phyloP scores from a whole-genome alignment of 30 jellyfish, hydroid and myxozoan genomes.

The Pseudorhiza aurosa region DNA sequence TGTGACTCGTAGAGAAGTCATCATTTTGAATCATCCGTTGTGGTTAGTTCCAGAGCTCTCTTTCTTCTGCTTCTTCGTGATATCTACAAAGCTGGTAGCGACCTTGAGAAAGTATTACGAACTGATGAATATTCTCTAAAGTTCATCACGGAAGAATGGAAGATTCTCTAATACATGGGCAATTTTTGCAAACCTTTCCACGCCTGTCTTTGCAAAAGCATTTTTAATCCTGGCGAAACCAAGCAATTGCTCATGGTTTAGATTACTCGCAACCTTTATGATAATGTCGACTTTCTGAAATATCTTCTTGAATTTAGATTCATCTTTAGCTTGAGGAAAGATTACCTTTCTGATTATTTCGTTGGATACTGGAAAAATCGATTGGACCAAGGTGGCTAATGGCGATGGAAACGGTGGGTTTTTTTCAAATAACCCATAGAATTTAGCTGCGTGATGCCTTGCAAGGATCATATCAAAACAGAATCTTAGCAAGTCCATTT shows the following conservation, averaged over 20 bases:
- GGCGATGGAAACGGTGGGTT: constrained; percentile 43
- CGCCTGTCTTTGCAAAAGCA: neutral
- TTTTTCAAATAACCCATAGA: neutral
- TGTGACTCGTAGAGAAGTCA: too few relatives aligned
- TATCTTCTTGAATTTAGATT: neutral
- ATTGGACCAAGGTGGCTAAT: constrained; percentile 9
- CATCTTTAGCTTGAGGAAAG: neutral
- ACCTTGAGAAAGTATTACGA: too few relatives aligned
- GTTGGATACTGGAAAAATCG: constrained; percentile 11
- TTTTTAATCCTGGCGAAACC: constrained; percentile 16
- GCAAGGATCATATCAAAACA: constrained; percentile 33
- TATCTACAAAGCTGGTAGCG: too few relatives aligned
- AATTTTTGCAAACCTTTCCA: neutral
- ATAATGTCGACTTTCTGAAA: neutral
- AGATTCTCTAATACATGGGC: neutral
- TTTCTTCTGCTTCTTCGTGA: too few relatives aligned
- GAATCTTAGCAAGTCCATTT: constrained; percentile 6
- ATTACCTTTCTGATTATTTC: constrained; percentile 7
- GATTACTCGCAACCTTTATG: constrained; percentile 3
- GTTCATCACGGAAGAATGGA: neutral
- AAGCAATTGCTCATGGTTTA: constrained; percentile 10
- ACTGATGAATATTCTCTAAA: too few relatives aligned
- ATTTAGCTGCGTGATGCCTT: constrained; percentile 7
- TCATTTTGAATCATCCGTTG: too few relatives aligned
- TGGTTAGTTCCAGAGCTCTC: too few relatives aligned